A percentile compares a stretch with the other conserved stretches of the same genome.
Evolutionary conservation across 1,140 invertebrate genomes (phyloP).

Genomic region (Aporrectodea caliginosa): DNA sequence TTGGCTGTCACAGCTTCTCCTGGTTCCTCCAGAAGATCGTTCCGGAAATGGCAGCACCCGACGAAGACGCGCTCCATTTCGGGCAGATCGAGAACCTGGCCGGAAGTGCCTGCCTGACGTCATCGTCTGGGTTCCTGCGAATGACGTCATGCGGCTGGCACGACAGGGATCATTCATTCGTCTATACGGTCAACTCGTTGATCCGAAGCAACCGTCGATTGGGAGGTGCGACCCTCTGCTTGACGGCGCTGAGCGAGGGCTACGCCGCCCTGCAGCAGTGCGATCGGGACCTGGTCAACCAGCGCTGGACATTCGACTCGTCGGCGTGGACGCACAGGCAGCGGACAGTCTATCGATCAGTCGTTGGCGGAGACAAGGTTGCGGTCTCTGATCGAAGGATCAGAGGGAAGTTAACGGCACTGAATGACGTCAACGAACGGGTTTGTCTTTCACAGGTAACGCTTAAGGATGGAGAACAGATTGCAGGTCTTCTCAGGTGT

Average conservation of each 20-base stretch:
- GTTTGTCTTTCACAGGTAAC: constrained; percentile 4
- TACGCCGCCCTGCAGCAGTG: neutral
- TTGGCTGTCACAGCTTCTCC: constrained; percentile 1
- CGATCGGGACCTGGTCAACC: neutral
- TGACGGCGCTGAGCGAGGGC: neutral
- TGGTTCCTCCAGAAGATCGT: constrained; percentile 25
- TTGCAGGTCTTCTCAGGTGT: neutral
- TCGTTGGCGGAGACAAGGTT: neutral
- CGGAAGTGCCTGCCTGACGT: constrained; percentile 14
- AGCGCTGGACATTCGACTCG: constrained; percentile 7
- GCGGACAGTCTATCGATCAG: neutral
- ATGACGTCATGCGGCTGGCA: constrained; percentile 13
- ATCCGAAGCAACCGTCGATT: neutral
- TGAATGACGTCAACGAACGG: neutral
- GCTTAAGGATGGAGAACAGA: neutral
- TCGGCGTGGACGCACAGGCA: neutral
- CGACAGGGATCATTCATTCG: neutral
- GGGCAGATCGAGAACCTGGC: constrained; percentile 21
- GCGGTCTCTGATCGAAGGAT: neutral
- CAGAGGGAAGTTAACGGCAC: neutral
- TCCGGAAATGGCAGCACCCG: constrained; percentile 4
- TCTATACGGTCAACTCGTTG: neutral
- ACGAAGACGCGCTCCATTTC: neutral
- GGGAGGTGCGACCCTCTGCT: neutral
- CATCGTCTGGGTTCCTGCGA: neutral